Conservation (phyloP, 2,113 vertebrate species). For the Columba livia region DNA sequence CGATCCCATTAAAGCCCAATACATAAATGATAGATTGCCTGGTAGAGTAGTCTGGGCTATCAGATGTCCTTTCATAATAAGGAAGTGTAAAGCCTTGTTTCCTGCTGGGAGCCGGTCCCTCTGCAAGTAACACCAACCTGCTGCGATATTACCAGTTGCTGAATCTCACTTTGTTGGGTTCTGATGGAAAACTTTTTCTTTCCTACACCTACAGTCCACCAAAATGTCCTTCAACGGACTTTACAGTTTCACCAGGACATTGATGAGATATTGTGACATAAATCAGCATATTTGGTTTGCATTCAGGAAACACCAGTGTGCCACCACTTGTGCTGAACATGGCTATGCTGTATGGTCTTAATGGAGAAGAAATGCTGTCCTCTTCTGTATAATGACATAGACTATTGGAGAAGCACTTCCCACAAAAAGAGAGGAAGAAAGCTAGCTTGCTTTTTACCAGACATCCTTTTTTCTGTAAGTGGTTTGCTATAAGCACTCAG, state of each 20-base stretch:
- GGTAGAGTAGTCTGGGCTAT: slow-evolving; percentile 3
- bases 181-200: background rate
- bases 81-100: background rate
- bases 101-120: background rate
- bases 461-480: background rate
- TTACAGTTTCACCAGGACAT: background rate
- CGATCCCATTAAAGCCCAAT: slow-evolving; percentile 37
- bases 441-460: background rate
- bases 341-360: accelerated
- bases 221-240: background rate
- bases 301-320: background rate
- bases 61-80: background rate
- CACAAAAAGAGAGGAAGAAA: background rate
- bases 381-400: background rate
- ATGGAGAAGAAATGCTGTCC: background rate
- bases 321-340: background rate
- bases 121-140: background rate
- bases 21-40: slow-evolving; percentile 46
- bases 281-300: background rate
- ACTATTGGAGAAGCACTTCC: background rate
- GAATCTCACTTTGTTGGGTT: background rate
- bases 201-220: background rate
- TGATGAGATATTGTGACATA: background rate
- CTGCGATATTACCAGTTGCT: too few relatives aligned
- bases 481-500: background rate